Percentiles rank a stretch among this genome's conserved stretches.
These are phyloP conservation scores for Drosophila anomelani DNA, from an alignment of 2,888 invertebrate species.

Conservation along the genomic window DNA sequence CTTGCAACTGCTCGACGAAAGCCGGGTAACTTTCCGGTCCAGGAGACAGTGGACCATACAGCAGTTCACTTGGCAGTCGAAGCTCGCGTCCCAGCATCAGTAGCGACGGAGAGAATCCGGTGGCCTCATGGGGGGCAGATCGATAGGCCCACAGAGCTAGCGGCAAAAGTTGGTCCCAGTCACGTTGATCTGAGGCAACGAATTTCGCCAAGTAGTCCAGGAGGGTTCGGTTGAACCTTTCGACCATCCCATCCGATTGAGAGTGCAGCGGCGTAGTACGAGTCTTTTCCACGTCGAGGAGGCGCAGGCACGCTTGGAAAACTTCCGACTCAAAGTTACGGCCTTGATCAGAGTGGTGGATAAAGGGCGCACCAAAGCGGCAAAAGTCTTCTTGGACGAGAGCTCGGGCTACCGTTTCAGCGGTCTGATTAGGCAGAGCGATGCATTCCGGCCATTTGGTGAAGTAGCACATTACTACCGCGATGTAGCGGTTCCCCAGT, in stretches of 20 bases:
- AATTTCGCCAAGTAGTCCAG: slow-evolving; percentile 2
- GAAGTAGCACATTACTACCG: too few species aligned
- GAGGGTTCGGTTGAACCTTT: slow-evolving; percentile 10
- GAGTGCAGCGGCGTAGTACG: too few species aligned
- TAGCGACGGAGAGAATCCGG: neutral
- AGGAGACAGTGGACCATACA: neutral
- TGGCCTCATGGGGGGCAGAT: neutral
- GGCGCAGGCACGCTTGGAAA: too few species aligned
- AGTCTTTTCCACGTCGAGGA: too few species aligned
- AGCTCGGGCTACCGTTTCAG: too few species aligned
- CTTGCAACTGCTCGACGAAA: neutral
- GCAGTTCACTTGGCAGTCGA: neutral
- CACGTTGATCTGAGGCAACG: neutral
- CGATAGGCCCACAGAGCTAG: neutral
- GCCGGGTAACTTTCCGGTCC: neutral
- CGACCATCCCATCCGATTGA: slow-evolving; percentile 41
- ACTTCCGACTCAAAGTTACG: too few species aligned
- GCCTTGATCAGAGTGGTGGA: too few species aligned
- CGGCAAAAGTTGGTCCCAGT: neutral
- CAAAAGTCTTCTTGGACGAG: too few species aligned
- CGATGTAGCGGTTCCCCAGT: too few species aligned
- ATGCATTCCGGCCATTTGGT: too few species aligned
- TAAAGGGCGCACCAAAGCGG: too few species aligned
- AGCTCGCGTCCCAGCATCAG: neutral
- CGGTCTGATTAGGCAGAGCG: too few species aligned